Percentiles rank a stretch among this genome's conserved stretches.
Conservation (phyloP, 1,140 invertebrate genomes). For the Physella acuta region DNA sequence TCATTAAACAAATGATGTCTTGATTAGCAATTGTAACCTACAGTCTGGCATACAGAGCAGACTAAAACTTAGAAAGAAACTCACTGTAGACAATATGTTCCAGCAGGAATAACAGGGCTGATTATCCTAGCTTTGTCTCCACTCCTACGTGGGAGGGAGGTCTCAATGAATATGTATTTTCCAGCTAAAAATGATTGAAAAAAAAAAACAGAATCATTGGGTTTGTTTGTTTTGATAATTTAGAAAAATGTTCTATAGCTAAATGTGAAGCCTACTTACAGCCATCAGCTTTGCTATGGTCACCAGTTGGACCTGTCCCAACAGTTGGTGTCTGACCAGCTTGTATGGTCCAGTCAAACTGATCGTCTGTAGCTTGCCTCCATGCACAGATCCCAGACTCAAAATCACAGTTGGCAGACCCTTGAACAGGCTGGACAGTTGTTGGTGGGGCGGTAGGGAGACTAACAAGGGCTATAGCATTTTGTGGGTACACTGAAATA, state of each 20-base stretch:
- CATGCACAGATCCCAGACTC: constrained; percentile 61
- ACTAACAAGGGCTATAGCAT: not conserved
- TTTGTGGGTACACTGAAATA: not conserved
- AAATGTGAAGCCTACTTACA: not conserved
- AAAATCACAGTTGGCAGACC: constrained; percentile 66
- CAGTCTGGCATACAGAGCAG: not conserved
- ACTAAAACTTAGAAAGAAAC: not conserved
- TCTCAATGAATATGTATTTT: constrained; percentile 46
- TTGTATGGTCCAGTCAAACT: constrained; percentile 35
- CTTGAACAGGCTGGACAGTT: constrained; percentile 16
- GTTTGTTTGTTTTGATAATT: not conserved
- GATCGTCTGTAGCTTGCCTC: constrained; percentile 19
- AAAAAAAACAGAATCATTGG: not conserved
- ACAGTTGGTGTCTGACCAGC: constrained; percentile 7
- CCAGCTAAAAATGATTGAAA: constrained; percentile 59
- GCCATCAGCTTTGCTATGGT: constrained; percentile 31
- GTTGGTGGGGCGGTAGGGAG: constrained; percentile 11
- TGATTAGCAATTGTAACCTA: too few species aligned
- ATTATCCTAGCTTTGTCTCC: constrained; percentile 40
- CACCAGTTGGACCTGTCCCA: constrained; percentile 40
- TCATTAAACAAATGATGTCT: too few species aligned
- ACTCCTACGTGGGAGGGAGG: constrained; percentile 26
- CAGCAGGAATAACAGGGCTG: constrained; percentile 23
- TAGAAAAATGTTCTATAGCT: not conserved
- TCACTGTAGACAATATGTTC: constrained; percentile 12